Percentiles rank a stretch among this genome's conserved stretches.
Conservation (phyloP, 2,888 invertebrate genomes). For the Cosmorhoe ocellata region DNA sequence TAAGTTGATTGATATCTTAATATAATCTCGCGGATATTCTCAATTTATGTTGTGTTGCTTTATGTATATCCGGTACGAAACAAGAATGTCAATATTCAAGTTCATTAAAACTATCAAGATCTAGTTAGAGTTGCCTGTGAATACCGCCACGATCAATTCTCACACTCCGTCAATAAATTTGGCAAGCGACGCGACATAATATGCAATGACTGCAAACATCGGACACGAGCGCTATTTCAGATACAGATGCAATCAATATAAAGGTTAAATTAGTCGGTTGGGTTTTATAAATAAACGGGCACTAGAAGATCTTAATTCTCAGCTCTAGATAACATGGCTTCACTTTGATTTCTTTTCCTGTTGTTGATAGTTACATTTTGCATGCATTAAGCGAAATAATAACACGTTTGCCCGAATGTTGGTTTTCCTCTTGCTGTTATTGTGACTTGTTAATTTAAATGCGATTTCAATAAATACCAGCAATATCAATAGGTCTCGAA, state of each 20-base stretch:
- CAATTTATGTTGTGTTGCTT: background rate
- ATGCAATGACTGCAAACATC: slow-evolving; percentile 5
- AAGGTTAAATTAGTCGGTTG: slow-evolving; percentile 22
- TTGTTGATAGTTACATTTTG: slow-evolving; percentile 44
- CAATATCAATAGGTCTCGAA: too few species aligned
- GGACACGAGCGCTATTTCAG: slow-evolving; percentile 18
- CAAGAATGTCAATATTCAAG: background rate
- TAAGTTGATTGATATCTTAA: too few species aligned
- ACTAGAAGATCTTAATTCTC: slow-evolving; percentile 29
- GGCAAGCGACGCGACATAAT: slow-evolving; percentile 5
- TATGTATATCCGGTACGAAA: background rate
- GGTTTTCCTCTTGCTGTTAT: slow-evolving; percentile 43
- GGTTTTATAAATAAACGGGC: slow-evolving; percentile 34
- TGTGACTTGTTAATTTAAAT: slow-evolving; percentile 34
- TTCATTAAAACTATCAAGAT: background rate
- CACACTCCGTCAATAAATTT: slow-evolving; percentile 34
- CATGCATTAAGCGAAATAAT: slow-evolving; percentile 34
- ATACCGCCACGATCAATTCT: slow-evolving; percentile 34
- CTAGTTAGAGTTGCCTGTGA: slow-evolving; percentile 15
- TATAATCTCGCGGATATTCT: background rate
- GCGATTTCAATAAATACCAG: too few species aligned
- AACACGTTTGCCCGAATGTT: slow-evolving; percentile 41
- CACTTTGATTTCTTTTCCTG: slow-evolving; percentile 58
- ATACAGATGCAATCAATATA: slow-evolving; percentile 21
- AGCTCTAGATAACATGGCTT: slow-evolving; percentile 35